Base-by-base conservation (phyloP, 1,140 invertebrate species). In the Ostrea edulis region DNA sequence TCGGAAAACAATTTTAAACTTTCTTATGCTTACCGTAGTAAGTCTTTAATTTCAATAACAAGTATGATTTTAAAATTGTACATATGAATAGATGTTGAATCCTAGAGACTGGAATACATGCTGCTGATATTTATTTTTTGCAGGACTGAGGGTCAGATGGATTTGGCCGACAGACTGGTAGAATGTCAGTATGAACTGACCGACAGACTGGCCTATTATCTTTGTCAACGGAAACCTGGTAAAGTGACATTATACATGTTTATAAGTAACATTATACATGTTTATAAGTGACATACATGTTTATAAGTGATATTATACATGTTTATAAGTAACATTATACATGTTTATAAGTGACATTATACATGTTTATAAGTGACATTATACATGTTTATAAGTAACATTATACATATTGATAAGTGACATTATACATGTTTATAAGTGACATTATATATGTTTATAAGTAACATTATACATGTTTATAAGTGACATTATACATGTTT, bases 121-220 rank as follows among this genome's bases (percentile, higher is more conserved):
- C 7, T 58, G n/a, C 25, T 58, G 14, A 54, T 82, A 22, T 62
- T 77, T 58, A 55, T 20, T 58, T 83, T 9, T 52, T 81, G 68
- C 94, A 98, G 97, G 93, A 96, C 96, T 92, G 96, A 97, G 90
- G 97, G 97, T 82, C 96, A 98, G 95, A 96, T 96, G 90, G 98
- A 98, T 92, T 96, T 99, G 82, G 96, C 97, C 9, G 97, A 98
- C 88, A 96, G 98, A 88, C 95, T 99, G 88, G 96, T 97, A 52
- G 98, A 99, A 95, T 96, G 97, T 91, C 97, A 98, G 94, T 99
- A 98, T 95, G 98, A 99, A 95, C 96, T 99, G 2, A 98, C 98
- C 17, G 98, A 99, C 95, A 96, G 97, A 90, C 96, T 99, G 88
- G 97, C 97, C 8, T 97, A 97, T 93, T 99, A 97, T 95, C 96